These are phyloP conservation scores for Trichopria drosophilae DNA, from an alignment of 2,888 invertebrate species.

Conservation along the genomic window DNA sequence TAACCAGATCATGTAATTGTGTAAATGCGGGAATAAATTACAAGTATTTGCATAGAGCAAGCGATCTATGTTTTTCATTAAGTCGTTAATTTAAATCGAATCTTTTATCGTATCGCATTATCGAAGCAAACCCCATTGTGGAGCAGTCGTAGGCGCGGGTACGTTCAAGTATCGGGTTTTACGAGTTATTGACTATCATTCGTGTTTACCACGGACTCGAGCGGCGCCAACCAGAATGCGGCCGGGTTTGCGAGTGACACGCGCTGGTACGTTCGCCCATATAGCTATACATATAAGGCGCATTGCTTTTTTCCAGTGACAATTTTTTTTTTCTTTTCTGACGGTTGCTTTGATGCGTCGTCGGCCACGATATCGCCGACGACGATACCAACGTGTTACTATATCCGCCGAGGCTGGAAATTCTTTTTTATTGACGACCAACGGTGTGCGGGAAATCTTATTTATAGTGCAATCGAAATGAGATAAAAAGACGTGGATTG, in stretches of 20 bases:
- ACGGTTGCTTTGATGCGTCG: conserved; percentile 18
- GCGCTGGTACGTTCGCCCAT: conserved; percentile 29
- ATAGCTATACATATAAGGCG: too few relatives aligned
- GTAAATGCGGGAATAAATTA: too few relatives aligned
- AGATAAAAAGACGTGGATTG: too few relatives aligned
- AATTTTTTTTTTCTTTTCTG: conserved; percentile 5
- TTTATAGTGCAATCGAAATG: not conserved
- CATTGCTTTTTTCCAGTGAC: conserved; percentile 21
- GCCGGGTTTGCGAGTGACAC: conserved; percentile 43
- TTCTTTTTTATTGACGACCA: not conserved
- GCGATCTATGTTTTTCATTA: too few relatives aligned
- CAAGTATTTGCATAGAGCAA: too few relatives aligned
- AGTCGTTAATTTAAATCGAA: too few relatives aligned
- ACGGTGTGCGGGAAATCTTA: not conserved
- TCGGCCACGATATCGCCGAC: conserved; percentile 1
- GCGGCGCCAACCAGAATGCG: conserved; percentile 52
- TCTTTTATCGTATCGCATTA: too few relatives aligned
- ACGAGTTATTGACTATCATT: conserved; percentile 54
- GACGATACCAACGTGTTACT: conserved; percentile 5
- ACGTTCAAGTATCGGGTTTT: too few relatives aligned
- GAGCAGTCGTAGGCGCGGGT: too few relatives aligned
- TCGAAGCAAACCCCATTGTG: too few relatives aligned
- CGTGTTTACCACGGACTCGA: conserved; percentile 50
- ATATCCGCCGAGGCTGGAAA: conserved; percentile 9
- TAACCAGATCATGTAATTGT: too few relatives aligned